These are phyloP conservation scores for Vultur gryphus DNA, from an alignment of 2,797 vertebrate genomes.

Conservation along the genomic window DNA sequence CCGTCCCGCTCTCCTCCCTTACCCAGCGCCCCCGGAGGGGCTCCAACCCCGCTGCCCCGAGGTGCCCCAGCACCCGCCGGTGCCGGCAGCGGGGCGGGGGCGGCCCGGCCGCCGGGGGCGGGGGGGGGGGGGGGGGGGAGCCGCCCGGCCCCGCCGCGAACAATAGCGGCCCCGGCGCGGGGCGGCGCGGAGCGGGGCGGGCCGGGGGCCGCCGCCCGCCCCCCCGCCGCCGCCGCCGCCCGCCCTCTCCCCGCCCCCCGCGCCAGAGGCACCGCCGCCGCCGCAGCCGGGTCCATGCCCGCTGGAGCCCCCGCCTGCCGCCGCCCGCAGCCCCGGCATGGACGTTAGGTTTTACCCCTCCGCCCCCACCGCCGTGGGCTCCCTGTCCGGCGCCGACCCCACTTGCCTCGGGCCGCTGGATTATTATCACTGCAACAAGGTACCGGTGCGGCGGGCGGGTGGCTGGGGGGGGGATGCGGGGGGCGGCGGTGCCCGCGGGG, in stretches of 20 bases:
- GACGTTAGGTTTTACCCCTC: conserved; percentile 98
- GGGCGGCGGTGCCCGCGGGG: neutral
- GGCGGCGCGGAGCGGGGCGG: conserved; percentile 50
- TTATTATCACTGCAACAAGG: conserved; percentile 98
- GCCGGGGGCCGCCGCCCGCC: conserved; percentile 32
- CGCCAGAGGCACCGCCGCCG: conserved; percentile 59
- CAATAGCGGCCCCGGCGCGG: conserved; percentile 57
- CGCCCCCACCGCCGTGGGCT: conserved; percentile 92
- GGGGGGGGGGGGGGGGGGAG: neutral
- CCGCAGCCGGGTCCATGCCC: conserved; percentile 72
- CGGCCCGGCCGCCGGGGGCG: neutral
- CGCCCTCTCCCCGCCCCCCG: conserved; percentile 51
- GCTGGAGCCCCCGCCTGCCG: conserved; percentile 70
- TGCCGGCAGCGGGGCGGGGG: neutral
- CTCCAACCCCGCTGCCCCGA: neutral
- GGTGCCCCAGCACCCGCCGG: neutral
- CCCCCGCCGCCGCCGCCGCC: neutral
- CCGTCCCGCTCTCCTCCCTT: neutral
- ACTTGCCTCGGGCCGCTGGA: conserved; percentile 90
- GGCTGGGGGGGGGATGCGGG: no score
- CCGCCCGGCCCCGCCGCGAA: conserved; percentile 29
- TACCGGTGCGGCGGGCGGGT: conserved; percentile 62
- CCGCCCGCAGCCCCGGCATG: conserved; percentile 80
- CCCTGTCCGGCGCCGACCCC: conserved; percentile 88
- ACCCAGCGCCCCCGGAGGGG: neutral